Evolutionary conservation across 2,797 vertebrate genomes (phyloP), one percentile per base, ranked within the genome.

Genomic region (Phrynocephalus forsythii): DNA sequence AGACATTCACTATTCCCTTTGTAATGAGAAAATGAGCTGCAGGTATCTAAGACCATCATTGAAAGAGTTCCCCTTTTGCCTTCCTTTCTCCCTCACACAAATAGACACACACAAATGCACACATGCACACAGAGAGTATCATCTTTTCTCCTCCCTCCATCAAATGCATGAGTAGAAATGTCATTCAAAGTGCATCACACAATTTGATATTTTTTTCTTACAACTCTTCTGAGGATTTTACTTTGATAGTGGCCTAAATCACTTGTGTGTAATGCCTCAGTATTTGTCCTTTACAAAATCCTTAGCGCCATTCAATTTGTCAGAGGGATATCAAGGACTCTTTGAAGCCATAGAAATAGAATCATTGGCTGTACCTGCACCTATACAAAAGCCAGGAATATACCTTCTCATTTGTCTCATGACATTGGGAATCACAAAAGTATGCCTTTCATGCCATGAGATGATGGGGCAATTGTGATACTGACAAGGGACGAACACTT

Each of bases 171-270:
- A 69, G 73, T 77, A 79, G 56, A 86, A 89, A 86, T 52, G 28
- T 18, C 26, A 81, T 92, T 76, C 86, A 86, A 90, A 72, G 10
- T 71, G 89, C 88, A 88, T 81, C 82, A 84, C 75, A 50, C 20
- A 44, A 90, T 94, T 91, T 94, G 38, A 88, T 91, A 88, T 94
- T 95, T 87, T 95, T 92, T 95, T 87, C 95, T 92, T 86, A 68
- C 26, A 15, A 88, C 50, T 93, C 90, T 92, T 93, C 92, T 82
- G 90, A 89, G 84, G 89, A 63, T 83, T 94, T 95, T 91, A 91
- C 93, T 88, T 95, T 86, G 89, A 71, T 80, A 33, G 81, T 91
- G 87, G 93, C 91, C 93, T 86, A 76, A 78, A 66, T 71, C 77
- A 71, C 67, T 89, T 73, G 67, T 84, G 88, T 81, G 56, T 20